Base-by-base conservation (phyloP, 2,888 invertebrate species). In the Auanema freiburgensis region DNA sequence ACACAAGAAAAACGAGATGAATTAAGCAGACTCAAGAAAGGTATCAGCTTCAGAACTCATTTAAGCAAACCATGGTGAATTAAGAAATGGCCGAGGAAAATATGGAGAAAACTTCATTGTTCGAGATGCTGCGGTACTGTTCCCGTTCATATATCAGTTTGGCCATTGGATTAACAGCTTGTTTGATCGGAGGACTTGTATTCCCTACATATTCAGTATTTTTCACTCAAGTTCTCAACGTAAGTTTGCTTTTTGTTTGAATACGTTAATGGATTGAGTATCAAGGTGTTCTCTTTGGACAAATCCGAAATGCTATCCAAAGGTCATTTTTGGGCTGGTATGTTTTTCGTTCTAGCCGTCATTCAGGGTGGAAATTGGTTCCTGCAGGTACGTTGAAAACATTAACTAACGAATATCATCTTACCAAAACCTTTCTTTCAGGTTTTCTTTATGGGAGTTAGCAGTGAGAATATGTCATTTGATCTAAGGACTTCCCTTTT, bases 131-230 rank as follows among this genome's bases (percentile, higher is more conserved):
- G 43, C 66, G 66, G 12, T 69, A 84, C 67, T 85, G 86, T 57
- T 68, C 76, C 11, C 67, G 63, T 11, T 69, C 71, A 14, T 59
- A 66, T n/a, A 10, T 78, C 10, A 79, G 66, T 59, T 80, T 86
- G 42, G 14, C 81, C 10, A 52, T 84, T 8, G 86, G 85, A 12
- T 80, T 84, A 57, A 60, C 85, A 12, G 79, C 78, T 2, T 78
- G 83, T 11, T 51, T 83, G 6, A 64, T 85, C 14, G 84, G 83
- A 65, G 86, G 86, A 25, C 83, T 82, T 49, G 77, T 85, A 12
- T 85, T 85, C 76, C 86, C 87, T 3, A 80, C 84, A 3, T 86
- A 86, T 77, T 85, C 86, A 24, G 79, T 86, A 49, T 85, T 86
- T 70, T 83, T 84, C 74, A 76, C 78, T 53, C 72, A 80, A 57